Conservation (phyloP, 92 coral and sea anemone genomes). For the Epizoanthus scotinus region DNA sequence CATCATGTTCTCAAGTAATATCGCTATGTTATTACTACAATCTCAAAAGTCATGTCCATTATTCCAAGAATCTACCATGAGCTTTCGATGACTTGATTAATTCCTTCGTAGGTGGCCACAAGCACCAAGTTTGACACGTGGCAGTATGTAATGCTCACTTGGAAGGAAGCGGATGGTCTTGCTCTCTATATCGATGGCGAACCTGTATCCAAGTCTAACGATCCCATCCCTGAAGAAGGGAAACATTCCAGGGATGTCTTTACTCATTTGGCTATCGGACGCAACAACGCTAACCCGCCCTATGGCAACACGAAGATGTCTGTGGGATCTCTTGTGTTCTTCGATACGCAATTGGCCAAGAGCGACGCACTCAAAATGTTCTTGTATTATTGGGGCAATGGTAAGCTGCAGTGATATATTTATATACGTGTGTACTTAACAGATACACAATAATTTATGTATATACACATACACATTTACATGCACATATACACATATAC, state of each 20-base stretch:
- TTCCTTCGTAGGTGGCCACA: conserved; percentile 68
- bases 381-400: conserved; percentile 92
- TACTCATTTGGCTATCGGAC: conserved; percentile 88
- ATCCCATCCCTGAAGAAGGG: conserved; percentile 81
- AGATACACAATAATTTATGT: too few relatives aligned
- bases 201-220: conserved; percentile 74
- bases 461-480: too few relatives aligned
- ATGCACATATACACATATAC: too few relatives aligned
- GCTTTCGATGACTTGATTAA: background rate
- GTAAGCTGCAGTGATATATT: conserved; percentile 47
- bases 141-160: conserved; percentile 84
- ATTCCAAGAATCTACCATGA: background rate
- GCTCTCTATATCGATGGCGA: conserved; percentile 84
- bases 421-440: background rate
- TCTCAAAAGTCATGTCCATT: too few relatives aligned
- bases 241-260: conserved; percentile 74
- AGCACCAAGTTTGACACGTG: conserved; percentile 75
- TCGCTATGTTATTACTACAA: too few relatives aligned
- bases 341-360: conserved; percentile 72
- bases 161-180: conserved; percentile 86
- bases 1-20: too few relatives aligned
- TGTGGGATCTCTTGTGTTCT: conserved; percentile 83
- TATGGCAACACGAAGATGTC: conserved; percentile 94
- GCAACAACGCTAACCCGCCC: conserved; percentile 87
- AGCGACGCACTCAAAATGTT: conserved; percentile 84